Conservation (phyloP, 2,113 vertebrate species). For the Porphyrio hochstetteri region DNA sequence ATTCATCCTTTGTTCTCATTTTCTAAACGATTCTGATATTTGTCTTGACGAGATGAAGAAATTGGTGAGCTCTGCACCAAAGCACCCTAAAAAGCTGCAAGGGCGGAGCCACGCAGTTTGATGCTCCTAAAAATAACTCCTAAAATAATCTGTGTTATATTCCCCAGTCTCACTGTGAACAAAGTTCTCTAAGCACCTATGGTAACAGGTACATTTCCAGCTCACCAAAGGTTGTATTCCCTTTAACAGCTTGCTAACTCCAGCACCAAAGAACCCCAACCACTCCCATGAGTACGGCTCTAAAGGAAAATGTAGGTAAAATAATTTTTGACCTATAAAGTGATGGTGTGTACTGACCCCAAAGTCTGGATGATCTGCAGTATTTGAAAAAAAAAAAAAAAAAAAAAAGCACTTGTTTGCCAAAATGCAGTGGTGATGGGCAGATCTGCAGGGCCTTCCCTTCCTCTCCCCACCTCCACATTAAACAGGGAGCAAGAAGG, state of each 20-base stretch:
- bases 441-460: background rate
- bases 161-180: background rate
- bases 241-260: background rate
- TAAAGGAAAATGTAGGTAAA: background rate
- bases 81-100: background rate
- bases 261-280: too few species aligned
- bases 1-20: background rate
- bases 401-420: background rate
- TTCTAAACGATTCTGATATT: background rate
- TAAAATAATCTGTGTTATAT: background rate
- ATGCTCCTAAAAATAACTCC: background rate
- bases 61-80: background rate
- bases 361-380: background rate
- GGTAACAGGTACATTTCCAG: background rate
- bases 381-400: too few species aligned
- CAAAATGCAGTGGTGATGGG: background rate
- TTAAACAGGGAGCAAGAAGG: background rate
- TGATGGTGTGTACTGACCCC: accelerated
- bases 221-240: background rate
- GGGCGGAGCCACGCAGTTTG: background rate
- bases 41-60: background rate
- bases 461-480: background rate
- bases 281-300: background rate
- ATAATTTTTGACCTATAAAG: background rate
- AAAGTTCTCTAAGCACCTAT: background rate